Evolutionary conservation across 92 coral and sea anemone species (phyloP), one percentile per base, ranked within the genome.

Genomic region (Plumapathes pennacea): DNA sequence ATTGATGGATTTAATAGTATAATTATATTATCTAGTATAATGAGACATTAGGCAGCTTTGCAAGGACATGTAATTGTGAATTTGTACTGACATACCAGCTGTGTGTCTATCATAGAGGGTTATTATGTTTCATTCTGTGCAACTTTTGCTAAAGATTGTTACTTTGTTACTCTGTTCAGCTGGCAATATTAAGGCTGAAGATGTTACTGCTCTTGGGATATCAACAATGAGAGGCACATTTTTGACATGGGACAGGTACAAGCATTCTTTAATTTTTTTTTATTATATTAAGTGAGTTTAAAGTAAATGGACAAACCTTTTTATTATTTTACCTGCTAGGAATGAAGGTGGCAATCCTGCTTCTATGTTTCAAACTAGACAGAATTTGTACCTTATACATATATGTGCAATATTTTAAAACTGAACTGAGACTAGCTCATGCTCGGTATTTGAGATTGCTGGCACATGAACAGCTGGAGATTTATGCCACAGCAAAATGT

Each of bases 171-270:
- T 12, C 19, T 20, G 50, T 45, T 4, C 45, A 92, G 98, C 90
- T 46, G 95, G 81, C 55, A 85, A 84, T 64, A 60, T 92, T 2
- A 46, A 67, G n/a, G 69, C 95, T 40, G 81, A 51, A 21, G 85
- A 88, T 29, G 71, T 92, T 30, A 85, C 90, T 68, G 96, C 89
- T 13, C 45, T 92, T 4, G 98, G 98, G 3, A 92, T 92, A 38
- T 84, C 98, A 10, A 92, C 96, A 19, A 86, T 83, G 50, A 77
- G 98, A 50, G 89, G 87, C 40, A 92, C 98, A 18, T 88, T 92
- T 57, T 30, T 90, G 26, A 92, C 91, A 7, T 84, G 90, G 88
- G 98, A 92, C 47, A 88, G 83, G 98, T 92, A n/a, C n/a, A n/a
- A n/a, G n/a, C n/a, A n/a, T n/a, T n/a, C n/a, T n/a, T n/a, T n/a